Conservation (phyloP, 2,888 invertebrate species). For the Sinotaia quadrata region DNA sequence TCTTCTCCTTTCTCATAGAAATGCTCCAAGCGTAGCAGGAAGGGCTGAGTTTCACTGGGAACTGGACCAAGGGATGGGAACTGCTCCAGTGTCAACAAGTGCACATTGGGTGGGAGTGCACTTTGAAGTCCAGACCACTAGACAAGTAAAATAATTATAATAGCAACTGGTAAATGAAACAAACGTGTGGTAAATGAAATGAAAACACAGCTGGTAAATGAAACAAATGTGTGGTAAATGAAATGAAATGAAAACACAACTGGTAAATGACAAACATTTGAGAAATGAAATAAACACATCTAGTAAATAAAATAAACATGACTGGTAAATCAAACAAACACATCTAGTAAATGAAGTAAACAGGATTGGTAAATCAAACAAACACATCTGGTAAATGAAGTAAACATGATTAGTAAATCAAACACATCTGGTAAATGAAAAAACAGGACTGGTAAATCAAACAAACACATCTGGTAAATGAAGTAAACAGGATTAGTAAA, state of each 20-base stretch:
- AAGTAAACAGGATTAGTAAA: no score
- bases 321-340: not conserved
- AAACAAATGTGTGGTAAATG: not conserved
- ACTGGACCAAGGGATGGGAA: slow-evolving; percentile 50
- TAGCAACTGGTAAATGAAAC: not conserved
- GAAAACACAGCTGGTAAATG: not conserved
- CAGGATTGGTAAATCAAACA: no score
- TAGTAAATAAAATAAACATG: not conserved
- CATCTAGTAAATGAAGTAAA: not conserved
- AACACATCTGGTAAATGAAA: no score
- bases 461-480: no score
- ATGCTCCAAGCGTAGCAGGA: slow-evolving; percentile 72
- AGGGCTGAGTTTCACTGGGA: slow-evolving; percentile 38
- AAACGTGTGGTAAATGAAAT: no score
- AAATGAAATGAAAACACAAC: no score
- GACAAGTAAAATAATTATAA: slow-evolving; percentile 9
- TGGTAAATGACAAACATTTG: no score
- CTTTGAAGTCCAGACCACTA: slow-evolving; percentile 62
- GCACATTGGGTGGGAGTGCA: slow-evolving; percentile 59
- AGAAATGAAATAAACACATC: not conserved
- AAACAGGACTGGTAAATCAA: no score
- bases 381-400: no score
- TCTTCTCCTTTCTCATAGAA: slow-evolving; percentile 69
- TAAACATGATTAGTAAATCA: no score
- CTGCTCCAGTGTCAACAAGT: slow-evolving; percentile 71